These are phyloP conservation scores for Hemicordylus capensis DNA, from an alignment of 2,113 vertebrate species.

Conservation along the genomic window DNA sequence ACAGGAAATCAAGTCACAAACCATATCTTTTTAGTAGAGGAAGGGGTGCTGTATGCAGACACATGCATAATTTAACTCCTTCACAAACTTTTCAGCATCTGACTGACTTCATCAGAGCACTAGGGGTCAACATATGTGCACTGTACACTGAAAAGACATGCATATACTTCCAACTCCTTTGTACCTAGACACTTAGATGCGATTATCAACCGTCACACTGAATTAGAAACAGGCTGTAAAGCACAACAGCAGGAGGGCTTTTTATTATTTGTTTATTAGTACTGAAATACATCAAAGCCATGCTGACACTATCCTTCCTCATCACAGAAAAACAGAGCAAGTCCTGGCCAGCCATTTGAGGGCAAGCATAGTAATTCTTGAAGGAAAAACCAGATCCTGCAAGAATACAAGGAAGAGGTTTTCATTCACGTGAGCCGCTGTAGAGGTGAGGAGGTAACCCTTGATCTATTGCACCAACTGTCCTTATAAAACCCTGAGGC, in stretches of 20 bases:
- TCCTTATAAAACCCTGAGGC: accelerated
- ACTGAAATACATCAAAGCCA: background rate
- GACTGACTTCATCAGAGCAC: background rate
- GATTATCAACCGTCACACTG: background rate
- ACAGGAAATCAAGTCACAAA: background rate
- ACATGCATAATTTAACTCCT: background rate
- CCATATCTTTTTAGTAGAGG: too few species aligned
- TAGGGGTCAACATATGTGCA: background rate
- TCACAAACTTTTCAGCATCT: background rate
- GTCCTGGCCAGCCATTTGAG: background rate
- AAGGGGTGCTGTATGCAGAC: background rate
- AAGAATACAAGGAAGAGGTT: background rate
- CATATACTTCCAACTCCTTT: background rate
- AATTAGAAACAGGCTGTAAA: background rate
- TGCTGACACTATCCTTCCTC: background rate
- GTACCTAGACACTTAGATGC: background rate
- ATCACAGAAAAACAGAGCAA: background rate
- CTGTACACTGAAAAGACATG: background rate
- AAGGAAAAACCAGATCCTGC: background rate
- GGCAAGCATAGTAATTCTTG: background rate
- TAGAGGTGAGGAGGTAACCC: background rate
- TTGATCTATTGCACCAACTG: accelerated
- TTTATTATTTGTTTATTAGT: background rate
- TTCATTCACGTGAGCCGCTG: background rate
- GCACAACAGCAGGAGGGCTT: background rate